Conservation (phyloP, 2,797 vertebrate genomes). For the Notolabrus celidotus region DNA sequence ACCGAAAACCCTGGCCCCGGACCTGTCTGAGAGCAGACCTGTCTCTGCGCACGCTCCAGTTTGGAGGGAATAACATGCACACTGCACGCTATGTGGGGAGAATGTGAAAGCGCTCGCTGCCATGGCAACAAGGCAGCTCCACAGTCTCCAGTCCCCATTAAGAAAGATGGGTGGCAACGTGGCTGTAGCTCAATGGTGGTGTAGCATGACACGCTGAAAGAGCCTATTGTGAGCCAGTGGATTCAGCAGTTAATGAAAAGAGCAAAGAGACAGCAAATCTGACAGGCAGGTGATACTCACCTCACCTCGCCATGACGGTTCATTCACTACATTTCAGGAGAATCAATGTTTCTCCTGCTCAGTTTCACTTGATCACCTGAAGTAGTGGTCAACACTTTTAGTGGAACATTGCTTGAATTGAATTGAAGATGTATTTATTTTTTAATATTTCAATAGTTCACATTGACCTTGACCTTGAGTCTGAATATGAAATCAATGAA, state of each 20-base stretch:
- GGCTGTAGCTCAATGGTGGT: slow-evolving; percentile 77
- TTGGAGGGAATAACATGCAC: slow-evolving; percentile 71
- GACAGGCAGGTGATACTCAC: slow-evolving; percentile 60
- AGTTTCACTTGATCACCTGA: slow-evolving; percentile 13
- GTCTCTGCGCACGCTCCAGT: slow-evolving; percentile 63
- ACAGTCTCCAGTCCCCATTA: slow-evolving; percentile 82
- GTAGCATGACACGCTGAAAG: slow-evolving; percentile 80
- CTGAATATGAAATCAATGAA: slow-evolving; percentile 18
- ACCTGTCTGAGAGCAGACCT: slow-evolving; percentile 67
- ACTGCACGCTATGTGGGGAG: slow-evolving; percentile 81
- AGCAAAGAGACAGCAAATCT: slow-evolving; percentile 61
- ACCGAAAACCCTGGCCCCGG: slow-evolving; percentile 54
- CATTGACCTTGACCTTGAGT: slow-evolving; percentile 65
- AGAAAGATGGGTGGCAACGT: slow-evolving; percentile 81
- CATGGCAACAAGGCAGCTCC: slow-evolving; percentile 87
- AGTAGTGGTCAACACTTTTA: too few relatives aligned
- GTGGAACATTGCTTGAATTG: too few relatives aligned
- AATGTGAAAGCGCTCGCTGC: slow-evolving; percentile 85
- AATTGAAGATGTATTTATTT: too few relatives aligned
- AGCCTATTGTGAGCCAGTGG: slow-evolving; percentile 78
- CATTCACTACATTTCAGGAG: slow-evolving; percentile 1
- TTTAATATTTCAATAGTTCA: too few relatives aligned
- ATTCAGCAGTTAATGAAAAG: slow-evolving; percentile 75
- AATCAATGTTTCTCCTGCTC: slow-evolving; percentile 24
- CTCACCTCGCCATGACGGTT: slow-evolving; percentile 42